Evolutionary conservation across 2,888 invertebrate species (phyloP).

Genomic region (Nomada fabriciana): DNA sequence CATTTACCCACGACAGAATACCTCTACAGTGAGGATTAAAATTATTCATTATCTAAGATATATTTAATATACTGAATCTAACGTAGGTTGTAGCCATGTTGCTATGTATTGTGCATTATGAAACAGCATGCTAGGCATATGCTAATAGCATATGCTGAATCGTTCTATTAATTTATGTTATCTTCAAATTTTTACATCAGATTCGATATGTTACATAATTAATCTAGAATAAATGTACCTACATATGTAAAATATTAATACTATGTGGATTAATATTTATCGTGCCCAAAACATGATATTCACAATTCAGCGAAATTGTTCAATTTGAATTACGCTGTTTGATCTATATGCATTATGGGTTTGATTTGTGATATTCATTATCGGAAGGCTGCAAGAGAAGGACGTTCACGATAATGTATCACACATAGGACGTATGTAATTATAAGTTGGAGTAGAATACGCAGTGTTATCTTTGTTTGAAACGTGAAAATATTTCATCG

Average conservation of each 20-base stretch:
- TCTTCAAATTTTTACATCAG: too few relatives aligned
- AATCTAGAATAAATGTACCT: too few relatives aligned
- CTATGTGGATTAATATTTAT: background rate
- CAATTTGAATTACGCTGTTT: background rate
- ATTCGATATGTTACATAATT: too few relatives aligned
- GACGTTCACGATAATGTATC: conserved; percentile 21
- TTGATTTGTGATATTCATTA: background rate
- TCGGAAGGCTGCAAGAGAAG: background rate
- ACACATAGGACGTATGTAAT: conserved; percentile 9
- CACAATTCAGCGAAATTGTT: background rate
- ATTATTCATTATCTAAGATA: background rate
- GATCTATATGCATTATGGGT: too few relatives aligned
- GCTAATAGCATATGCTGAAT: too few relatives aligned
- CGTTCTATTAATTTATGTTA: too few relatives aligned
- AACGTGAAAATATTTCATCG: conserved; percentile 13
- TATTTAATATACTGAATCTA: too few relatives aligned
- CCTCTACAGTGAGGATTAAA: background rate
- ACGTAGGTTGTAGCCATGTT: too few relatives aligned
- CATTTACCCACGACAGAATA: background rate
- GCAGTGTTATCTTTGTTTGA: conserved; percentile 34
- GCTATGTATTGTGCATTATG: background rate
- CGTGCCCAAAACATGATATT: background rate
- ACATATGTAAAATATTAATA: too few relatives aligned
- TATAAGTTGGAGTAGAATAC: conserved; percentile 13
- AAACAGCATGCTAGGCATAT: background rate